Evolutionary conservation across 1,140 invertebrate genomes (phyloP).

Genomic region (Ceratoteleas bidentatus): DNA sequence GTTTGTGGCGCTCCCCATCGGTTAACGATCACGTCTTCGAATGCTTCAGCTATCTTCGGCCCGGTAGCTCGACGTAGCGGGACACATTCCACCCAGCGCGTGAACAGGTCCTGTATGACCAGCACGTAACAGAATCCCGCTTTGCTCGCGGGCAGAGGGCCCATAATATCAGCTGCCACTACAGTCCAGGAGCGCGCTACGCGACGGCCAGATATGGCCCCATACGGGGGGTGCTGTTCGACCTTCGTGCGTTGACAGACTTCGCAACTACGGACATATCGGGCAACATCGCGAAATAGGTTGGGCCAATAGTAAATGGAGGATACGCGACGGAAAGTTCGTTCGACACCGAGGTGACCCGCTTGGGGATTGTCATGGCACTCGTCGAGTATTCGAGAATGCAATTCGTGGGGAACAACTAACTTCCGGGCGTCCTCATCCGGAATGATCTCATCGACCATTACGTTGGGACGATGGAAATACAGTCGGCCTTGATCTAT

Average conservation of each 20-base stretch:
- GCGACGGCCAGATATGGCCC: neutral
- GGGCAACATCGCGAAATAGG: too few relatives aligned
- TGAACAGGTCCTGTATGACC: neutral
- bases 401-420: neutral
- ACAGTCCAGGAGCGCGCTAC: neutral
- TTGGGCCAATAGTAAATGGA: neutral
- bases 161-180: neutral
- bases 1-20: neutral
- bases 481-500: neutral
- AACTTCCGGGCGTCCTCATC: neutral
- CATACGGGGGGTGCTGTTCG: neutral
- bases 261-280: too few relatives aligned
- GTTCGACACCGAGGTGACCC: neutral
- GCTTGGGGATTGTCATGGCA: too few relatives aligned
- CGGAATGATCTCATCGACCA: neutral
- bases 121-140: neutral
- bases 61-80: neutral
- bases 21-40: neutral
- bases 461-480: neutral
- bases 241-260: neutral
- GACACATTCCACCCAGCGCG: too few relatives aligned
- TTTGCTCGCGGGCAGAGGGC: neutral
- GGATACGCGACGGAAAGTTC: neutral
- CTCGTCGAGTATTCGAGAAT: too few relatives aligned
- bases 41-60: neutral